These are phyloP conservation scores for Gallinago stenura DNA, from an alignment of 2,797 vertebrate species.

Conservation along the genomic window DNA sequence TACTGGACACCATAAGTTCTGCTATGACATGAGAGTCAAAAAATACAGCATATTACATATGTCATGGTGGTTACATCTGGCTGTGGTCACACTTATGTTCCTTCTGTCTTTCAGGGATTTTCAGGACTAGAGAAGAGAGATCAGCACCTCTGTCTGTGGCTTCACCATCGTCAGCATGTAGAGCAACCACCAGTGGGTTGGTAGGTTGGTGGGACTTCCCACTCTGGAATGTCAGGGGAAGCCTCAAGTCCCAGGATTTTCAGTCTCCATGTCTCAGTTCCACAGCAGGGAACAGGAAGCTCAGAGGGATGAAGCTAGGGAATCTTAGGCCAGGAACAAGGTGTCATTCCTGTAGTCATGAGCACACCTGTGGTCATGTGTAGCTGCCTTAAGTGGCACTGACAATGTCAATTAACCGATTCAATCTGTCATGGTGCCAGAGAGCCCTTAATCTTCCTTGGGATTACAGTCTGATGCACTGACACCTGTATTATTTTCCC, in stretches of 20 bases:
- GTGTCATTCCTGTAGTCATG: neutral
- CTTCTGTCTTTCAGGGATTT: neutral
- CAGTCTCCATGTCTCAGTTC: neutral
- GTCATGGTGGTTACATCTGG: neutral
- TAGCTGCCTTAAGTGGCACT: neutral
- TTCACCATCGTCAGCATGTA: neutral
- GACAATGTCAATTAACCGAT: neutral
- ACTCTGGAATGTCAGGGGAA: neutral
- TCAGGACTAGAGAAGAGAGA: neutral
- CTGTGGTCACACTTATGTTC: neutral
- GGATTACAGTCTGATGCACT: neutral
- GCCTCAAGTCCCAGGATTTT: neutral
- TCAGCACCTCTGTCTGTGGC: neutral
- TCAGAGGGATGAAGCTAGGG: neutral
- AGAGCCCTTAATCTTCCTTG: neutral
- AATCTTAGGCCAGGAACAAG: neutral
- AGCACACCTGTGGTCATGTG: neutral
- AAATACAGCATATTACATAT: rapidly evolving
- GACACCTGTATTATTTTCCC: neutral
- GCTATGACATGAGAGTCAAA: neutral
- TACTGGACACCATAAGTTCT: neutral
- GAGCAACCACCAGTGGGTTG: neutral
- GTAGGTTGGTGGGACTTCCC: neutral
- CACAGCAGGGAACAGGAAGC: neutral
- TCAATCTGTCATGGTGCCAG: neutral